These are phyloP conservation scores for Ceyx margarethae DNA, from an alignment of 2,113 vertebrate species.

Conservation along the genomic window DNA sequence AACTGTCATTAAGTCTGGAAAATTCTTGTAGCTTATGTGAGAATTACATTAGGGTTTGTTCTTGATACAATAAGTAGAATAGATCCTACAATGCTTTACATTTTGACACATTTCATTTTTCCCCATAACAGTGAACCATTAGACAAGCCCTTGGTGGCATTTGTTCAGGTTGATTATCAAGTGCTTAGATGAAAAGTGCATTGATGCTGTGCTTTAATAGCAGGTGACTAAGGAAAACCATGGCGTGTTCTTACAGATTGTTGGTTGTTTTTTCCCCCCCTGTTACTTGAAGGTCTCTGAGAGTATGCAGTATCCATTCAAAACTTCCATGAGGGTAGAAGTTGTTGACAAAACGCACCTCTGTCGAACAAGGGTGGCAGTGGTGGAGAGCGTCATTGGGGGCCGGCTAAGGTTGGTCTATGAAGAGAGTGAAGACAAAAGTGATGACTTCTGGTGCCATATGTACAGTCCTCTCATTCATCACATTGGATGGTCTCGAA, in stretches of 20 bases:
- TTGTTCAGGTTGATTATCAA: not conserved
- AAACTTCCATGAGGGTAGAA: conserved; percentile 95
- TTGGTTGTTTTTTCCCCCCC: not conserved
- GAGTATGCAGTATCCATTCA: conserved; percentile 95
- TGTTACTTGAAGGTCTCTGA: conserved; percentile 85
- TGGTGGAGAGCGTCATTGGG: conserved; percentile 94
- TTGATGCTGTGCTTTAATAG: not conserved
- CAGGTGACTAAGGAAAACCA: not conserved
- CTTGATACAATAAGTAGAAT: not conserved
- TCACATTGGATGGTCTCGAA: conserved; percentile 94
- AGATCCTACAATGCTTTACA: too few relatives aligned
- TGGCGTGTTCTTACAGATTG: not conserved
- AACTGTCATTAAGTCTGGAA: not conserved
- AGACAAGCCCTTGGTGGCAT: not conserved
- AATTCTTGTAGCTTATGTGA: not conserved
- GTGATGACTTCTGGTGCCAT: conserved; percentile 99
- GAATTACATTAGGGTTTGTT: not conserved
- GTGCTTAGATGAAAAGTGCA: not conserved
- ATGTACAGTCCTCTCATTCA: conserved; percentile 98
- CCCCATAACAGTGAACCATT: not conserved
- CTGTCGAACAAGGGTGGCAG: conserved; percentile 92
- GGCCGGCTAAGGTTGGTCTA: conserved; percentile 91
- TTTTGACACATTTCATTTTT: not conserved
- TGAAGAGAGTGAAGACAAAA: conserved; percentile 93
- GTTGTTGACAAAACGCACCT: conserved; percentile 98